Evolutionary conservation across 2,113 vertebrate species (phyloP).

Genomic region (Canis aureus): DNA sequence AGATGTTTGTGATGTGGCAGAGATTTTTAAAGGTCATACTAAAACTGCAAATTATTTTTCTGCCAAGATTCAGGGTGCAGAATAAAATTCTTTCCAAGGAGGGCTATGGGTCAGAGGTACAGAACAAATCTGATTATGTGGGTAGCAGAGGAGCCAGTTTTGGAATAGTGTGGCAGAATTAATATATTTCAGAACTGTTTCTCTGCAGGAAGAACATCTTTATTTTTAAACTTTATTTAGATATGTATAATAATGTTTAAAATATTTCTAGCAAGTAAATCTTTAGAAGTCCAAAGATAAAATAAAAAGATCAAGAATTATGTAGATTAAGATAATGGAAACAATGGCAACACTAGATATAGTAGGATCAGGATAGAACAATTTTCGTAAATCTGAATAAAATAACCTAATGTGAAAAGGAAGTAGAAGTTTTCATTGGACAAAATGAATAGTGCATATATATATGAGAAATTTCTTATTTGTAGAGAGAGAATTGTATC

Average conservation of each 20-base stretch:
- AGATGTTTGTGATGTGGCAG: not conserved
- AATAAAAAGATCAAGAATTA: not conserved
- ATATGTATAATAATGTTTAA: not conserved
- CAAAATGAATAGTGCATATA: not conserved
- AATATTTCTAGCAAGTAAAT: not conserved
- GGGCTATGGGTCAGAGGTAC: not conserved
- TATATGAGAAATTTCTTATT: not conserved
- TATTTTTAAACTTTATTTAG: not conserved
- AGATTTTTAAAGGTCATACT: slow-evolving; percentile 55
- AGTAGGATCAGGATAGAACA: not conserved
- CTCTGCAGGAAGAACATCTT: not conserved
- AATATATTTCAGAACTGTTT: slow-evolving; percentile 21
- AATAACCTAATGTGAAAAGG: not conserved
- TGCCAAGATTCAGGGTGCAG: not conserved
- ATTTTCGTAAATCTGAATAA: not conserved
- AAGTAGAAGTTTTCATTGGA: not conserved
- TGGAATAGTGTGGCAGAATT: not conserved
- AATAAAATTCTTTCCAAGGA: not conserved
- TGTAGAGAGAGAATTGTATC: not conserved
- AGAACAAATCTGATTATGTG: not conserved
- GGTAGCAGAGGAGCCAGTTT: not conserved
- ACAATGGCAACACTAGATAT: not conserved
- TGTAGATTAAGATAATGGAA: not conserved
- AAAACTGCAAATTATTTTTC: not conserved
- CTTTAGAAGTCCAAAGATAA: not conserved